Base-by-base conservation (phyloP, 2,113 vertebrate genomes). In the Takifugu bimaculatus region DNA sequence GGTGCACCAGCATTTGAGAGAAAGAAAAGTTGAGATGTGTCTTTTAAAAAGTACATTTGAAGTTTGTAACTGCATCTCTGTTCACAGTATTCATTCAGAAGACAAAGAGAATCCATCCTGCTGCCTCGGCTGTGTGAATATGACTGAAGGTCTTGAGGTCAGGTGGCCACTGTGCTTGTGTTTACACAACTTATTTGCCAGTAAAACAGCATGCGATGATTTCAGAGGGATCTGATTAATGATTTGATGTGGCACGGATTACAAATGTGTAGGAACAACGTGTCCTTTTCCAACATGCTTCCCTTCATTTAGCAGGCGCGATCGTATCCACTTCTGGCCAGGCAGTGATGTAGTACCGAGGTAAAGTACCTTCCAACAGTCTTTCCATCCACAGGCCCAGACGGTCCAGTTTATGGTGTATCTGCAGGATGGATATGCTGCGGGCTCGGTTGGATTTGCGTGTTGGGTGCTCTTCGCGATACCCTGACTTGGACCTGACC, bases 351-450 rank as follows among this genome's bases (percentile, higher is more conserved):
- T 98, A 98, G 82, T 94, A 96, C 63, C 97, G 93, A 48, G 96
- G 95, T 77, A 97, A 75, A 35, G 96, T 97, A 4, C 97, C 96
- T 58, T 99, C 97, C 74, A 98, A 85, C 13, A 99, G 92, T 51
- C 92, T 91, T 68, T 99, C 96, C 95, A 98, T 97, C 97, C 97
- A 99, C 35, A 98, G 78, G 14, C 94, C 95, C 20, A 99, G 86
- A 61, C 93, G 94, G 88, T 94, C 93, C 76, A 98, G 80, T 83
- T 98, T 98, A 78, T 92, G 94, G 83, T 94, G 96, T 79, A 94
- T 82, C 83, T 94, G 93, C 0, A 92, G 91, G 56, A 93, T 93
- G 74, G 88, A 83, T 13, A 91, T 87, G 62, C 91, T 69, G 10
- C 92, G 91, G 0, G 63, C 63, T 2, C 90, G 92, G 13, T 88